Evolutionary conservation across 2,888 invertebrate genomes (phyloP), one percentile per base, ranked within the genome.

Genomic region (Lasius platythorax): DNA sequence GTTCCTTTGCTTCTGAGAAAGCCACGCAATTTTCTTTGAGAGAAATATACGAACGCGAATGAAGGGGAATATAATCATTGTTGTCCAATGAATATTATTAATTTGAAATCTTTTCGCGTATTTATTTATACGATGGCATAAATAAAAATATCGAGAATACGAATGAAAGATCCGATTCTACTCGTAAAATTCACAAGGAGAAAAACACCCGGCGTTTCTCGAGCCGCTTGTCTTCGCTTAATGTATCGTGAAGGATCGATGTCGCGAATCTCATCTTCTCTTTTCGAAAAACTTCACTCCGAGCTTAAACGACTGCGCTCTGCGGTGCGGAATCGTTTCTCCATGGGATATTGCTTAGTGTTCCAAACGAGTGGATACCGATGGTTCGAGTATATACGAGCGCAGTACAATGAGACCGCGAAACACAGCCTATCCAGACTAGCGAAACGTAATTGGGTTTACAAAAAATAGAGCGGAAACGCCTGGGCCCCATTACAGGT

Each of bases 401-500:
- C 46, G 50, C 78, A 75, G 81, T 23, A 84, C 89, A 88, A 89
- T 87, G 90, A 90, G 90, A 90, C 91, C 91, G 84, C 91, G 90
- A 91, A 92, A 90, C 89, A 75, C 83, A 85, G 85, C 78, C 91
- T 91, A 92, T 92, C 90, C 88, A 90, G 88, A 82, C 88, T 90
- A 91, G 89, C 91, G 88, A 91, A 92, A 91, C 86, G 87, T 92
- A 93, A 93, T 93, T 93, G 90, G 92, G 90, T 86, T 88, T 86
- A 88, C 88, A 90, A 91, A 93, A 93, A 93, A 94, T 92, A 87
- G 93, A 94, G 90, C 93, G 94, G 94, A 94, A 93, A 93, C 88
- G 91, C 82, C 86, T 86, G 90, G 92, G 90, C 92, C 93, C 91
- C 90, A 91, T 91, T 91, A 91, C 91, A 88, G 87, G 87, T 88